Conservation (phyloP, 1,140 invertebrate genomes). For the Conopomorpha cramerella region DNA sequence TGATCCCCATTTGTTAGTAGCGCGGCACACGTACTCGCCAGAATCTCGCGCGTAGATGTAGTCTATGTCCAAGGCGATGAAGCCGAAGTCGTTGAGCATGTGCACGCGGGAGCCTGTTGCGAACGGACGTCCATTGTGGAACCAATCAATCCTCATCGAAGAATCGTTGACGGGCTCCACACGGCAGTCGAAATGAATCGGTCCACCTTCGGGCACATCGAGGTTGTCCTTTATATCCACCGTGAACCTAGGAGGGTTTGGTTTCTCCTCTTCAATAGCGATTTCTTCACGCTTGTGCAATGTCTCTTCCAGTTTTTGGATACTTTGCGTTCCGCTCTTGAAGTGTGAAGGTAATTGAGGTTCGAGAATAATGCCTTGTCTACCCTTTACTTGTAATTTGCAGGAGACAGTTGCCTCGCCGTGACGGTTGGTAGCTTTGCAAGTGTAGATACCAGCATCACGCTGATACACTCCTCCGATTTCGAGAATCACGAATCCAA, state of each 20-base stretch:
- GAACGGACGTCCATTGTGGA: slow-evolving; percentile 87
- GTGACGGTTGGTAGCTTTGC: slow-evolving; percentile 88
- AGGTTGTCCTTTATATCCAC: slow-evolving; percentile 83
- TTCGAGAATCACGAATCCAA: slow-evolving; percentile 92
- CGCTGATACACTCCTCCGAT: slow-evolving; percentile 85
- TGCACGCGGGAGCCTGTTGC: slow-evolving; percentile 88
- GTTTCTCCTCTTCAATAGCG: slow-evolving; percentile 78
- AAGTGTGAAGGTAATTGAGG: slow-evolving; percentile 88
- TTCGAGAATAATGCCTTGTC: slow-evolving; percentile 86
- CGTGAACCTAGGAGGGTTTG: slow-evolving; percentile 83
- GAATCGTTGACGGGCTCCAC: slow-evolving; percentile 87
- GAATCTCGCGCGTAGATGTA: slow-evolving; percentile 87
- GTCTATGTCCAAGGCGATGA: slow-evolving; percentile 89
- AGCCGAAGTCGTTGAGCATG: slow-evolving; percentile 92
- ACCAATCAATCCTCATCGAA: slow-evolving; percentile 92
- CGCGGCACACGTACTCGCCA: slow-evolving; percentile 83
- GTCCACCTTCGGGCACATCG: slow-evolving; percentile 83
- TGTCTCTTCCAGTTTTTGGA: slow-evolving; percentile 88
- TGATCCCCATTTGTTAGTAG: slow-evolving; percentile 86
- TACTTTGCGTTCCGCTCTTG: slow-evolving; percentile 83
- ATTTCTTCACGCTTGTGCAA: slow-evolving; percentile 87
- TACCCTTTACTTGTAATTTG: slow-evolving; percentile 81
- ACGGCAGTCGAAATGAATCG: slow-evolving; percentile 89
- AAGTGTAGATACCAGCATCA: slow-evolving; percentile 88
- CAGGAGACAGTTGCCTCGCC: slow-evolving; percentile 88